Conservation (phyloP, 2,888 invertebrate genomes). For the Tenthredo mesomela region DNA sequence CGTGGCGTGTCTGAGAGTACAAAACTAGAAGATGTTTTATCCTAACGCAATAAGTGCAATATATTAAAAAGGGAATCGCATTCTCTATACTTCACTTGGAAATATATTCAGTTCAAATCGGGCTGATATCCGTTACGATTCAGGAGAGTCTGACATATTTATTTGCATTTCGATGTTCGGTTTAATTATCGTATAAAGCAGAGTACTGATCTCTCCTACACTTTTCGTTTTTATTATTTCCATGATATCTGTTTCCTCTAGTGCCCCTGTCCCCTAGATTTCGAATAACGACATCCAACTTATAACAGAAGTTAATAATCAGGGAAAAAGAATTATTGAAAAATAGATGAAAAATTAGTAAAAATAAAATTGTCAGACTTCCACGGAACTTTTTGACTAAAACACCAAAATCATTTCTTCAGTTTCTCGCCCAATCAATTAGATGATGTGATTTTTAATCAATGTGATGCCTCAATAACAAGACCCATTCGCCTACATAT, state of each 20-base stretch:
- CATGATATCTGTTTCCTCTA: slow-evolving; percentile 1
- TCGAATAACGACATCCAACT: slow-evolving; percentile 12
- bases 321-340: not conserved
- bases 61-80: not conserved
- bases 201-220: slow-evolving; percentile 21
- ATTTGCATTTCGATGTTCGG: slow-evolving; percentile 27
- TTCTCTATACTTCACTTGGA: not conserved
- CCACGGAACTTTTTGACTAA: not conserved
- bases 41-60: not conserved
- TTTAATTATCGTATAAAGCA: not conserved
- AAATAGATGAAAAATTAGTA: not conserved
- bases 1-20: slow-evolving; percentile 33
- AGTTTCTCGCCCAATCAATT: not conserved
- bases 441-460: not conserved
- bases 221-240: not conserved
- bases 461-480: not conserved
- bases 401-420: not conserved
- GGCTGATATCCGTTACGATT: slow-evolving; percentile 10
- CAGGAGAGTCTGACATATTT: slow-evolving; percentile 43
- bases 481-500: not conserved
- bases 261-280: slow-evolving; percentile 1
- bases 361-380: slow-evolving; percentile 35
- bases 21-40: not conserved
- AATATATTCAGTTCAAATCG: not conserved
- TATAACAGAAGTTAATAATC: not conserved